These are phyloP conservation scores for Sinocyclocheilus rhinocerous DNA, from an alignment of 2,113 vertebrate species.

Conservation along the genomic window DNA sequence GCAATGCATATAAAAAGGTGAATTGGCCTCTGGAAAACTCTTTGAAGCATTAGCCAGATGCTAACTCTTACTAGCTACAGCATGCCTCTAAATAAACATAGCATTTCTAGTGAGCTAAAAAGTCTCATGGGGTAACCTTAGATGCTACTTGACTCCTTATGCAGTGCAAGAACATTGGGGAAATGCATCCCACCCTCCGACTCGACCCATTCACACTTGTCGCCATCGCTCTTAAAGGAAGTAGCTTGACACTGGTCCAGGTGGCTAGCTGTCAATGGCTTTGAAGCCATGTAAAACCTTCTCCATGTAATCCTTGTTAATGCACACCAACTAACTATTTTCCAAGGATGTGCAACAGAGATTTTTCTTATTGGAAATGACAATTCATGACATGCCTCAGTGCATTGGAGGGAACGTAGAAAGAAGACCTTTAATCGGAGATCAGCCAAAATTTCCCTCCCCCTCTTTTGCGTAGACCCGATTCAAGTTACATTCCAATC, in stretches of 20 bases:
- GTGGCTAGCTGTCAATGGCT: conserved; percentile 42
- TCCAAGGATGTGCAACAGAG: conserved; percentile 44
- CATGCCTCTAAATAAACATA: conserved; percentile 71
- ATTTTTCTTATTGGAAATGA: conserved; percentile 51
- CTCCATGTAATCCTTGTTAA: conserved; percentile 61
- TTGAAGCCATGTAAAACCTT: conserved; percentile 53
- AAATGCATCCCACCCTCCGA: conserved; percentile 60
- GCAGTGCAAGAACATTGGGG: conserved; percentile 54
- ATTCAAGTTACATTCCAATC: conserved; percentile 62
- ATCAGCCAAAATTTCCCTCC: background rate
- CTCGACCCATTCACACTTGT: conserved; percentile 65
- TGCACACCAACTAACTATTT: conserved; percentile 48
- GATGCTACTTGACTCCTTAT: conserved; percentile 26
- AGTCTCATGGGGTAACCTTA: conserved; percentile 74
- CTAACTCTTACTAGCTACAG: conserved; percentile 56
- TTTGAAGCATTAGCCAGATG: conserved; percentile 9
- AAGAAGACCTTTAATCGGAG: background rate
- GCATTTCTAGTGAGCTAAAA: conserved; percentile 65
- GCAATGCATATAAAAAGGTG: too few species aligned
- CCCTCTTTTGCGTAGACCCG: background rate
- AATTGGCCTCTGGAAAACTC: background rate
- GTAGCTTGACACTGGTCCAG: conserved; percentile 60
- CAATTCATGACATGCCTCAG: conserved; percentile 50
- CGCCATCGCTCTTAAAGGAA: conserved; percentile 65
- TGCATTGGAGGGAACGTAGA: background rate